These are phyloP conservation scores for Hemiscyllium ocellatum DNA, from an alignment of 2,113 vertebrate species.

Conservation along the genomic window DNA sequence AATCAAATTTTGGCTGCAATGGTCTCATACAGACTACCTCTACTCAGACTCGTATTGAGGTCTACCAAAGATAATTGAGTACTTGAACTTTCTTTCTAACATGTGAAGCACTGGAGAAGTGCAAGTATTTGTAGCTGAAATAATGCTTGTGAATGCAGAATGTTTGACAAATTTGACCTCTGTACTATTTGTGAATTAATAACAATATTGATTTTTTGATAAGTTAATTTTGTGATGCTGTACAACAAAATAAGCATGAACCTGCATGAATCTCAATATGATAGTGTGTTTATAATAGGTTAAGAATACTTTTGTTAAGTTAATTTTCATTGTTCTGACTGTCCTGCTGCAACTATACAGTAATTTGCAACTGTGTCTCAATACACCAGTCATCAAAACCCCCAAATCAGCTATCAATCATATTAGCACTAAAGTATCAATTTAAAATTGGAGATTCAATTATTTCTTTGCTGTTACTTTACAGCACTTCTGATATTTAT, in stretches of 20 bases:
- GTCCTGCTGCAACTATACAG: not conserved
- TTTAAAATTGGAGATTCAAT: too few species aligned
- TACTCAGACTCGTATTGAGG: not conserved
- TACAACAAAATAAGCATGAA: not conserved
- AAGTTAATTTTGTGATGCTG: not conserved
- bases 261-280: not conserved
- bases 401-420: not conserved
- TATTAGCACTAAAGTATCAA: not conserved
- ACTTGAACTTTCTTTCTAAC: not conserved
- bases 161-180: not conserved
- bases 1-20: not conserved
- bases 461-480: not conserved
- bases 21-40: not conserved
- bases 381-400: not conserved
- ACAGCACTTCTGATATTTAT: conserved; percentile 23
- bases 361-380: not conserved
- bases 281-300: not conserved
- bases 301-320: not conserved
- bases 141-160: not conserved
- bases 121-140: not conserved
- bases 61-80: not conserved
- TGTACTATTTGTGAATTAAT: not conserved
- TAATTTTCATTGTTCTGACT: not conserved
- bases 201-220: not conserved
- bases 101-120: not conserved